Evolutionary conservation across 2,113 vertebrate genomes (phyloP), one percentile per base, ranked within the genome.

Genomic region (Phrynosoma platyrhinos): DNA sequence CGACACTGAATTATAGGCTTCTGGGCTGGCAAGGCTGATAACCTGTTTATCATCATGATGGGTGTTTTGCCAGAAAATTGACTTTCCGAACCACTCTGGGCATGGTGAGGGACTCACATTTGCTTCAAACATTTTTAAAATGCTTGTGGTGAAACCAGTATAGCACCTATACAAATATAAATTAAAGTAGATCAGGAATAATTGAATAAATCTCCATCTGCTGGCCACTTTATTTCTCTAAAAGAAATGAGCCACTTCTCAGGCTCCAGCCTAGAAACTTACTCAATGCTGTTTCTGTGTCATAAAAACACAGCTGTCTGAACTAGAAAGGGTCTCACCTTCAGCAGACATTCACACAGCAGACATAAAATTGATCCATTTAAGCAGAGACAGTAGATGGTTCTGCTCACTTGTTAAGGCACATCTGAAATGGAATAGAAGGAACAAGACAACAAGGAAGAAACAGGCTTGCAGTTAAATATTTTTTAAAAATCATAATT

Each of bases 401-500:
- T 58, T 9, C 36, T 47, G 13, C 4, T 32, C 62, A 7, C 8
- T 1, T 8, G 47, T 83, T 40, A 83, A 71, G 7, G 36, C 32
- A 40, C 74, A 71, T 72, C 84, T 90, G 80, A 86, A 68, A 58
- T 58, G 79, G 32, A 86, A 25, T 23, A 40, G 79, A 18, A 69
- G 6, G 71, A 76, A 40, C 1, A 25, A 25, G 40, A 53, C 12
- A 71, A 53, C 12, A 71, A 14, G 68, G 71, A 16, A 53, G 30
- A 52, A 55, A 27, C n/a, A 52, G 47, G 16, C 9, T 82, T 53
- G 82, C 53, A 85, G 85, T 86, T 85, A 86, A 82, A 69, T 32
- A 86, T 82, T 58, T 86, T 77, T 36, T 1, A 82, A 47, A 82
- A 68, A 77, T 81, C 40, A 74, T 27, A 89, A 85, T 89, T 80